Evolutionary conservation across 1,140 invertebrate species (phyloP).

Genomic region (Ceratitis capitata): DNA sequence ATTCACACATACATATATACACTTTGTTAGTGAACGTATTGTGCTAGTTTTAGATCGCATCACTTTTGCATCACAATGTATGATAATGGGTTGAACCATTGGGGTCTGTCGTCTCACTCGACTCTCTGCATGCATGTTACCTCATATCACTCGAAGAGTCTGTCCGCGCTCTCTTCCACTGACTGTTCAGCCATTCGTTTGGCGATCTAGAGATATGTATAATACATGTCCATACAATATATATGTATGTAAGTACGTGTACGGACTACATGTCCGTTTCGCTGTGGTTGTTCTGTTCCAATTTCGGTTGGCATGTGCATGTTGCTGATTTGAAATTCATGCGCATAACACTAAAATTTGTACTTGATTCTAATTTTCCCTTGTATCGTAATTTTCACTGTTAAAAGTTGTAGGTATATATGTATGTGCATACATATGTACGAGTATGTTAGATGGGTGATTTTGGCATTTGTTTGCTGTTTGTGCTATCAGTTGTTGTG

Average conservation of each 20-base stretch:
- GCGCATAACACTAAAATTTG: constrained; percentile 31
- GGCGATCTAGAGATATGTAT: background rate
- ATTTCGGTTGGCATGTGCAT: constrained; percentile 19
- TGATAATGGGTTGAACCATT: background rate
- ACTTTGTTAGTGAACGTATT: background rate
- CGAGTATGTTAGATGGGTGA: background rate
- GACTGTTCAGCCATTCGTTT: background rate
- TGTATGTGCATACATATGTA: background rate
- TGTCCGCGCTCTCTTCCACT: background rate
- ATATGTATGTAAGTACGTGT: background rate
- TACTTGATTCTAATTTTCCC: constrained; percentile 32
- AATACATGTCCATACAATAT: background rate
- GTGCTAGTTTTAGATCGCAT: background rate
- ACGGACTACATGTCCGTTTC: background rate
- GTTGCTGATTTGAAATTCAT: constrained; percentile 18
- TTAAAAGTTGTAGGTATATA: too few species aligned
- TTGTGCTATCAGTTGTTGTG: background rate
- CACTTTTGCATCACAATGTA: background rate
- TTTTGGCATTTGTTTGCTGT: background rate
- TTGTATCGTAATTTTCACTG: background rate
- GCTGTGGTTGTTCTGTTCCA: constrained; percentile 14
- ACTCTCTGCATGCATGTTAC: background rate
- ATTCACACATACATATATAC: background rate
- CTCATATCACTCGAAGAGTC: background rate
- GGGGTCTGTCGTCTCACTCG: background rate